Percentiles rank a stretch among this genome's conserved stretches.
Conservation (phyloP, 37 sponge, comb jelly and placozoan genomes). For the Mnemiopsis leidyi region DNA sequence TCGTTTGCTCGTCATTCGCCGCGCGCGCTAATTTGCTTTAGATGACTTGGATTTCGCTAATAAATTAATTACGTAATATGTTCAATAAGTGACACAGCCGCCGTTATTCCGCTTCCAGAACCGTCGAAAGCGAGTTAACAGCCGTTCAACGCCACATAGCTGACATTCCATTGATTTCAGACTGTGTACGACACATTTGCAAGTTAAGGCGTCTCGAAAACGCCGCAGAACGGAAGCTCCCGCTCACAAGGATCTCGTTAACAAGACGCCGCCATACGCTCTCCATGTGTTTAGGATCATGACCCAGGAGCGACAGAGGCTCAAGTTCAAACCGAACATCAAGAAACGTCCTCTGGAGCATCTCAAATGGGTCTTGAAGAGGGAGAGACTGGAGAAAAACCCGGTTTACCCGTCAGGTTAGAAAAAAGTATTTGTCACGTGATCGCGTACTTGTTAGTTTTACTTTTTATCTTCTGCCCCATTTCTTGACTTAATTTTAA, state of each 20-base stretch:
- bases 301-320: slow-evolving; percentile 48
- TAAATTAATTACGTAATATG: slow-evolving; percentile 23
- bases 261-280: slow-evolving; percentile 40
- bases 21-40: slow-evolving; percentile 44
- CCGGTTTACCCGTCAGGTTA: slow-evolving; percentile 25
- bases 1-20: slow-evolving; percentile 5
- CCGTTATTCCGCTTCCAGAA: background rate
- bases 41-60: slow-evolving; percentile 51
- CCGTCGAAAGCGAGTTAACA: background rate
- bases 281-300: slow-evolving; percentile 41
- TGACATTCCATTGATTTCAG: background rate
- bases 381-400: background rate
- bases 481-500: too few relatives aligned
- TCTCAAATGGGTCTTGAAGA: slow-evolving; percentile 25
- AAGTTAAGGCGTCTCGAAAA: slow-evolving; percentile 6
- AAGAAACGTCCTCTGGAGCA: slow-evolving; percentile 30
- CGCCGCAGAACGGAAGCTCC: slow-evolving; percentile 38
- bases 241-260: slow-evolving; percentile 32
- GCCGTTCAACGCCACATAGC: background rate
- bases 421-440: too few relatives aligned
- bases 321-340: slow-evolving; percentile 48
- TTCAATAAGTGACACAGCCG: background rate
- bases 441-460: too few relatives aligned
- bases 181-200: slow-evolving; percentile 9
- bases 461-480: too few relatives aligned